Evolutionary conservation across 2,113 vertebrate species (phyloP).

Genomic region (Pontoporia blainvillei): DNA sequence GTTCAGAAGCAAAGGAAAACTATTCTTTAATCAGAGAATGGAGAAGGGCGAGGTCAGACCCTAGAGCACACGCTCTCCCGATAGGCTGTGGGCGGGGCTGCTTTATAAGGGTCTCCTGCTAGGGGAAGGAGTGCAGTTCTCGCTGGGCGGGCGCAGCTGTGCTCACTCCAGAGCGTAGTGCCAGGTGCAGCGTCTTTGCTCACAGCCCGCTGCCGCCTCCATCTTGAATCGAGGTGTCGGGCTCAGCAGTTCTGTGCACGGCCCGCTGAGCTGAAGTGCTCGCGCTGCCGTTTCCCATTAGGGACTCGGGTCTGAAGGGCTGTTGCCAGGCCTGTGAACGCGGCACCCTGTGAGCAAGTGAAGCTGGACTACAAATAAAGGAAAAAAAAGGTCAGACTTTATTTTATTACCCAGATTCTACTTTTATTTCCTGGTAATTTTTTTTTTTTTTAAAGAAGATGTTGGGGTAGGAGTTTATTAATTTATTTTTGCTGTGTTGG

Average conservation of each 20-base stretch:
- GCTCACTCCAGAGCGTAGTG: not conserved
- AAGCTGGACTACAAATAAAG: not conserved
- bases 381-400: not conserved
- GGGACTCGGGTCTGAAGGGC: not conserved
- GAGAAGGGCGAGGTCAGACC: not conserved
- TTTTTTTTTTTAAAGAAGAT: too few species aligned
- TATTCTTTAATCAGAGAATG: not conserved
- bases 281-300: not conserved
- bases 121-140: fast-evolving
- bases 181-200: not conserved
- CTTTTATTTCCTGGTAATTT: not conserved
- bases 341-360: not conserved
- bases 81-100: not conserved
- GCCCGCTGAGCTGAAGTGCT: not conserved
- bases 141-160: not conserved
- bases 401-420: not conserved
- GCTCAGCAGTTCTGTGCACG: fast-evolving
- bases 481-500: too few species aligned
- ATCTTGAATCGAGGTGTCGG: not conserved
- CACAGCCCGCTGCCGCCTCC: not conserved
- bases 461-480: too few species aligned
- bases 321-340: not conserved
- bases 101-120: not conserved
- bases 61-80: not conserved
- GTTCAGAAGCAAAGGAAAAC: not conserved